phyloP scores from a whole-genome alignment of 2,888 invertebrate genomes.

The Dendrolimus houi region DNA sequence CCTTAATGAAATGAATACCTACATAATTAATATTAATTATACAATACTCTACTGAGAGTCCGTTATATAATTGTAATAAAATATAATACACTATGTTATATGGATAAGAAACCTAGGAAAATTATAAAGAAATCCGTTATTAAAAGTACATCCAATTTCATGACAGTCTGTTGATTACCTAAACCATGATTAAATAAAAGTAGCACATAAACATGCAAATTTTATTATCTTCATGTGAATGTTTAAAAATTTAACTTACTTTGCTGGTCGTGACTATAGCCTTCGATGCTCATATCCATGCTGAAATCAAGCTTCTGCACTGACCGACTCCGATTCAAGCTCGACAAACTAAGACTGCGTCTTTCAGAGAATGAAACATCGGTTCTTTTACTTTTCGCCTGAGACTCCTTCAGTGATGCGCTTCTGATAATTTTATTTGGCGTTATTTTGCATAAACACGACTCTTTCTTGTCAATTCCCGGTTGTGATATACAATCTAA shows the following conservation, averaged over 20 bases:
- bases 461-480: conserved; percentile 33
- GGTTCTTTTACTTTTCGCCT: conserved; percentile 38
- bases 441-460: conserved; percentile 49
- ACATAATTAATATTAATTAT: too few species aligned
- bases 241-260: conserved; percentile 27
- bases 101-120: too few species aligned
- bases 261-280: conserved; percentile 51
- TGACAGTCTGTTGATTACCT: too few species aligned
- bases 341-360: conserved; percentile 59
- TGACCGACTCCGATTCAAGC: conserved; percentile 59
- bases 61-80: too few species aligned
- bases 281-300: conserved; percentile 72
- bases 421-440: conserved; percentile 53
- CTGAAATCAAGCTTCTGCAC: conserved; percentile 72
- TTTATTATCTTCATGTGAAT: too few species aligned
- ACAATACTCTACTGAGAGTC: too few species aligned
- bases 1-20: too few species aligned
- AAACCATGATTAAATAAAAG: too few species aligned
- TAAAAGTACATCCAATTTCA: too few species aligned
- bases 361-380: conserved; percentile 47
- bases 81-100: too few species aligned
- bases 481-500: conserved; percentile 45
- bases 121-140: too few species aligned
- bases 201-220: too few species aligned
- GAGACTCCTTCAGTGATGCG: conserved; percentile 57